Conservation (phyloP, 30 jellyfish, hydroid and myxozoan species). For the Turritopsis rubra region DNA sequence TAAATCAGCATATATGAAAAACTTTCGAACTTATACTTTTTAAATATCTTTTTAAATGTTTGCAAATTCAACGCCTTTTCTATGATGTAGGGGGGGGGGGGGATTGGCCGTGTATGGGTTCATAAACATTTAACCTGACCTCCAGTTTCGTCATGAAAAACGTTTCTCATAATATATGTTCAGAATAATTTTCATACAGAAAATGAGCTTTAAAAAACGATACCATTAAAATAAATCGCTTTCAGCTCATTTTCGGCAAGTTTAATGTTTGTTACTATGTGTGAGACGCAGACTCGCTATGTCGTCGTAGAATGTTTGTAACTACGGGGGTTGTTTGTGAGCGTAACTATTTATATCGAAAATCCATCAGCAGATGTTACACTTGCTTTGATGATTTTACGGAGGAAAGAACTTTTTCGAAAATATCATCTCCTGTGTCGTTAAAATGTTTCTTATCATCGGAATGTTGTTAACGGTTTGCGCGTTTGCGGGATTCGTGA, state of each 20-base stretch:
- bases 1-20: no score
- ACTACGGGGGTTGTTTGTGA: not conserved
- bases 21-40: no score
- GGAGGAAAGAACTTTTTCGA: not conserved
- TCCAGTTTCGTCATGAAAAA: no score
- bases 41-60: no score
- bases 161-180: not conserved
- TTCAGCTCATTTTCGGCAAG: not conserved
- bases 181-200: not conserved
- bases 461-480: constrained; percentile 67
- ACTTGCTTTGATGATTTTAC: not conserved
- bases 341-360: not conserved
- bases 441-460: constrained; percentile 43
- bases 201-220: not conserved
- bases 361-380: not conserved
- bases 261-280: not conserved
- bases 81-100: no score
- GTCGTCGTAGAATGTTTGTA: not conserved
- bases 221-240: not conserved
- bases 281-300: not conserved
- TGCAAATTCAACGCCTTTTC: no score
- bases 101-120: no score
- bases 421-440: not conserved
- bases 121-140: no score
- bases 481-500: constrained; percentile 66